Evolutionary conservation across 2,888 invertebrate genomes (phyloP), one percentile per base, ranked within the genome.

Genomic region (Lithophane leautieri): DNA sequence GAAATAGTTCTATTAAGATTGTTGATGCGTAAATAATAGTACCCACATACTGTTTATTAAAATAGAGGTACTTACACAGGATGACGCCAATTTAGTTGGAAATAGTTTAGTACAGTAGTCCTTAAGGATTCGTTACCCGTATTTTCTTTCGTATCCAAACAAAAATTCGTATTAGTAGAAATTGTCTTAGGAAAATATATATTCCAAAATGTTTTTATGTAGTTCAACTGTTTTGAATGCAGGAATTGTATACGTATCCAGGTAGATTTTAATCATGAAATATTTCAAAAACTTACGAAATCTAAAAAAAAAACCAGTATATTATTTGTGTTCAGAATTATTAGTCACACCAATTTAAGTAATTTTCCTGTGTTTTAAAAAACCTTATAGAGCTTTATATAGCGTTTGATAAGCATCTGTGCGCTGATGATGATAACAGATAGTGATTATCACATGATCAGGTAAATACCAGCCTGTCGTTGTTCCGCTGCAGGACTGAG

Each of bases 11-110:
- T n/a, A 47, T 14, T 22, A n/a, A 28, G 14, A 44, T 60, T n/a
- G 2, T 9, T 14, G 22, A 56, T 69, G 22, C 16, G 28, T 72
- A 71, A 47, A 47, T 71, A 40, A 47, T 34, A 62, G 40, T 42
- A 25, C 47, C 0, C n/a, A n/a, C n/a, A n/a, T n/a, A n/a, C n/a
- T n/a, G n/a, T 65, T 44, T 80, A n/a, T 54, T 73, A 4, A 40
- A 54, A 66, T 52, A 61, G 7, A 11, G 4, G 34, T 40, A n/a
- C n/a, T n/a, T n/a, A 66, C 75, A 81, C 80, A 66, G 42, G 81
- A 80, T 65, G 75, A 61, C 42, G 66, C 61, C 60, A 50, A 80
- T 78, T 54, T 28, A 47, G 63, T 22, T 34, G 54, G 25, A 66
- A 47, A 47, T 65, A 61, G 52, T 40, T 14, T 22, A n/a, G n/a